A percentile compares a stretch with the other conserved stretches of the same genome.
Conservation (phyloP, 2,797 vertebrate species). For the Anabas testudineus region DNA sequence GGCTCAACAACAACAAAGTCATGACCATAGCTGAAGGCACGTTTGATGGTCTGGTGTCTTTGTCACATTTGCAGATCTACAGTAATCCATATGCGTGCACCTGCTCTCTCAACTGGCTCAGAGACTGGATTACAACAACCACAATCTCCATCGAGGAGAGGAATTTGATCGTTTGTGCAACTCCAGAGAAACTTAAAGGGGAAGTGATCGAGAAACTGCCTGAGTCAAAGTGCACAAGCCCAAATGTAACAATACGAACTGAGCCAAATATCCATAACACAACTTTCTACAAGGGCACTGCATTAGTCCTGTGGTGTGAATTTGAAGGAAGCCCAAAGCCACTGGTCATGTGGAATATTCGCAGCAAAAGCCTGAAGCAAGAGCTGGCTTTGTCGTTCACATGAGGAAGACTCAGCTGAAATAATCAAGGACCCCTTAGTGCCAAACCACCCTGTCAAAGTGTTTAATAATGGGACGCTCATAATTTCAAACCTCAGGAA, state of each 20-base stretch:
- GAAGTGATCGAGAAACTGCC: conserved; percentile 81
- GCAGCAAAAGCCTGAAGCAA: conserved; percentile 80
- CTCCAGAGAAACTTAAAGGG: conserved; percentile 87
- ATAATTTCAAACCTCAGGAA: conserved; percentile 86
- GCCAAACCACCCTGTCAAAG: conserved; percentile 77
- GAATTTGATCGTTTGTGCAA: conserved; percentile 86
- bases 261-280: conserved; percentile 77
- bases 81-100: conserved; percentile 92
- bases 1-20: conserved; percentile 94
- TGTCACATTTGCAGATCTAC: conserved; percentile 93
- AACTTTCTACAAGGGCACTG: conserved; percentile 81
- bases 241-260: conserved; percentile 82
- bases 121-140: conserved; percentile 88
- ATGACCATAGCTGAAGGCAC: conserved; percentile 87
- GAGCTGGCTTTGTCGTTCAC: conserved; percentile 78
- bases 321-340: conserved; percentile 88
- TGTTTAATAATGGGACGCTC: conserved; percentile 91
- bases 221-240: conserved; percentile 81
- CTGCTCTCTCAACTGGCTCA: conserved; percentile 92
- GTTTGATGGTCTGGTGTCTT: conserved; percentile 88
- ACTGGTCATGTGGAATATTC: conserved; percentile 88
- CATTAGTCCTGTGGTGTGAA: conserved; percentile 86
- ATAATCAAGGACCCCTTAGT: conserved; percentile 52
- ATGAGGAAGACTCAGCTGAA: conserved; percentile 64
- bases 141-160: conserved; percentile 86